Evolutionary conservation across 1,140 invertebrate genomes (phyloP).

Genomic region (Delia radicum): DNA sequence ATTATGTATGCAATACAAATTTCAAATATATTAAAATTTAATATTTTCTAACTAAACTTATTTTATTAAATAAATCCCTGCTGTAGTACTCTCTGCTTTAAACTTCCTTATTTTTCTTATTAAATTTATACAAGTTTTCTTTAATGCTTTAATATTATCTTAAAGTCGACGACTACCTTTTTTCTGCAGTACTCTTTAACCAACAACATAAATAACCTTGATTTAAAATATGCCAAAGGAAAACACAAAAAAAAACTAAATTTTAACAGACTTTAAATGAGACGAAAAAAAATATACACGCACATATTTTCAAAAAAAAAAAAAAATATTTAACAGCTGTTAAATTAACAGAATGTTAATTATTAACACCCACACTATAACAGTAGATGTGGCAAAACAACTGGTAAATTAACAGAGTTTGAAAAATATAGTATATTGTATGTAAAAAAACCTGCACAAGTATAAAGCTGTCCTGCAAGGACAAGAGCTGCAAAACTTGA

Average conservation of each 20-base stretch:
- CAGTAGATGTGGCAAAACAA: neutral
- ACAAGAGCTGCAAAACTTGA: too few relatives aligned
- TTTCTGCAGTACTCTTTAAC: neutral
- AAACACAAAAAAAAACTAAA: slow-evolving; percentile 1
- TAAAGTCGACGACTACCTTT: too few relatives aligned
- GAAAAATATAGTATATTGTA: neutral
- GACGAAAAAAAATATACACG: neutral
- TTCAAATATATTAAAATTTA: too few relatives aligned
- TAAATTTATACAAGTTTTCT: too few relatives aligned
- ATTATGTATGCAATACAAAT: too few relatives aligned
- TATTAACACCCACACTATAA: too few relatives aligned
- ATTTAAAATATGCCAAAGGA: slow-evolving; percentile 17
- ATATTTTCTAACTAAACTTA: too few relatives aligned
- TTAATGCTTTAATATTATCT: too few relatives aligned
- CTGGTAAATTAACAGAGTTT: neutral
- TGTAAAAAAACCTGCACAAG: neutral
- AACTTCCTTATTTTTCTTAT: too few relatives aligned
- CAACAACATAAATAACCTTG: slow-evolving; percentile 21
- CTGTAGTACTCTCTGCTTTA: too few relatives aligned
- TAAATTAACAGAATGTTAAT: neutral
- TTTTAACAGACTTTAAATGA: slow-evolving; percentile 6
- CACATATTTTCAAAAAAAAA: neutral
- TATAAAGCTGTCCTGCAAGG: too few relatives aligned
- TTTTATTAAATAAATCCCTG: too few relatives aligned
- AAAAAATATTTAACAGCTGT: neutral